Base-by-base conservation (phyloP, 2,113 vertebrate genomes). In the Cygnus buccinator region DNA sequence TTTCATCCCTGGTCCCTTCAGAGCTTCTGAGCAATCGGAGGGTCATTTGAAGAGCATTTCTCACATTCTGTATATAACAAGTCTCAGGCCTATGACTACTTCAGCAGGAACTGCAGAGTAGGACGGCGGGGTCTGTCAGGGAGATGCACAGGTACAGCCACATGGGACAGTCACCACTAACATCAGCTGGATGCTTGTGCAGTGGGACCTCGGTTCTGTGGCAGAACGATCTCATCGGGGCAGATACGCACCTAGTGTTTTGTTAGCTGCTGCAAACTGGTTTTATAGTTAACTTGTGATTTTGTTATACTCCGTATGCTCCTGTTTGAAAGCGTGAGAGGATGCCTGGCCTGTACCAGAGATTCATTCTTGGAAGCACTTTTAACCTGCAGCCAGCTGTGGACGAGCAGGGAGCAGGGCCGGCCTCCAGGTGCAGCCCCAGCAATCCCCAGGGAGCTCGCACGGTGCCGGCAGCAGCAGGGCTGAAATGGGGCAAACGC, bases 21-120 rank as follows among this genome's bases (percentile, higher is more conserved):
- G 74, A 65, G n/a, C 93, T 97, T 29, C 95, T 98, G 71, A 95
- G 77, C 76, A 90, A 96, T 65, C 97, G 97, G 97, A 91, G 80
- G 93, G 97, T 74, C 97, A 91, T 78, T 8, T 96, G 95, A 97
- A 97, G 37, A 96, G 90, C 31, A 6, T 93, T 22, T 62, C 77
- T 62, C 97, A 84, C 61, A 39, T 98, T 72, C 79, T 94, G 63
- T 96, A 58, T 17, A 75, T 94, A 37, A 88, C 97, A 44, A 81
- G 15, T 54, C 96, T 98, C 93, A 66, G 86, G 61, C 50, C 97
- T 73, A 77, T 97, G 23, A 1, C 98, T 70, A 89, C 97, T 22
- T 92, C 95, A 92, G 97, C 91, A 86, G 95, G 26, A 97, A 94
- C 37, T 25, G 55, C 73, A 82, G 70, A 1, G 89, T 97, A 85